These are phyloP conservation scores for Papilio xuthus DNA, from an alignment of 1,140 invertebrate species.

Conservation along the genomic window DNA sequence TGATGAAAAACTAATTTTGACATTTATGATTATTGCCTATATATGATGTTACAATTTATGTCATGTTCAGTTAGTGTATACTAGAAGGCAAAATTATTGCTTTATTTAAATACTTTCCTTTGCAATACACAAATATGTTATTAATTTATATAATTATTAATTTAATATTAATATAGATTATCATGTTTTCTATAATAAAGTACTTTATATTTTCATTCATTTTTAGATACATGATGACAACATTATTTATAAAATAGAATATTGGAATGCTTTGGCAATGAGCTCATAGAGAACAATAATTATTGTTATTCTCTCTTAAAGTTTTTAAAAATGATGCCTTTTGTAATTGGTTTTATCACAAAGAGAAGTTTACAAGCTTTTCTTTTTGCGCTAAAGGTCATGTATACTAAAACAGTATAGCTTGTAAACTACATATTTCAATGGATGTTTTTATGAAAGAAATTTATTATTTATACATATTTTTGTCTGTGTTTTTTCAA, in stretches of 20 bases:
- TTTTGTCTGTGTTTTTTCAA: too few species aligned
- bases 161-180: neutral
- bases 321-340: neutral
- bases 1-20: too few species aligned
- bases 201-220: neutral
- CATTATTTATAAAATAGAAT: conserved; percentile 10
- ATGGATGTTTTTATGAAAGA: neutral
- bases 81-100: too few species aligned
- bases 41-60: too few species aligned
- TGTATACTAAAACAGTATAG: neutral
- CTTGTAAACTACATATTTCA: neutral
- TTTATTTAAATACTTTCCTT: neutral
- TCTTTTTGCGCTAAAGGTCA: neutral
- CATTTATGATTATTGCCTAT: too few species aligned
- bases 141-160: neutral
- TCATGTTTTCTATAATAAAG: neutral
- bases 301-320: neutral
- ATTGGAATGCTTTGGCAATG: neutral
- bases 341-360: neutral
- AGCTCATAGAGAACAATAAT: neutral
- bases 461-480: too few species aligned
- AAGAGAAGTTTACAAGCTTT: neutral
- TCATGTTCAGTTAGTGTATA: too few species aligned
- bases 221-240: neutral
- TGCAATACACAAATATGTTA: neutral